Evolutionary conservation across 2,113 vertebrate genomes (phyloP).

Genomic region (Lucifuga dentata): DNA sequence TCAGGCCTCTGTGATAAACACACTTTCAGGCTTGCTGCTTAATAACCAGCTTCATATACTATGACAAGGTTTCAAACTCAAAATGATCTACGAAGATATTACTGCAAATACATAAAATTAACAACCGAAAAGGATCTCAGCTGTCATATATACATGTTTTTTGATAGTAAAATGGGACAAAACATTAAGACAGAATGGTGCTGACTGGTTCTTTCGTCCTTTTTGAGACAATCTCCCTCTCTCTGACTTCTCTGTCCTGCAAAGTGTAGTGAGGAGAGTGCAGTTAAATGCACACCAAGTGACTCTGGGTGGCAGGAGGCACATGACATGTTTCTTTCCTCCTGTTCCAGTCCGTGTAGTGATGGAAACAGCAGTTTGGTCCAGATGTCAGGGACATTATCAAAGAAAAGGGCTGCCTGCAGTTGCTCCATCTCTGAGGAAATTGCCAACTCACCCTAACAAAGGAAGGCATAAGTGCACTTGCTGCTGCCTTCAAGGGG

Average conservation of each 20-base stretch:
- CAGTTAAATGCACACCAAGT: slow-evolving; percentile 74
- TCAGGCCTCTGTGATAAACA: slow-evolving; percentile 76
- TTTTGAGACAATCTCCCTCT: slow-evolving; percentile 29
- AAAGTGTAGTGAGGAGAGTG: slow-evolving; percentile 78
- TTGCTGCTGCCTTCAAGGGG: slow-evolving; percentile 90
- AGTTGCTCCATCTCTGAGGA: slow-evolving; percentile 94
- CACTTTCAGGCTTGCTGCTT: slow-evolving; percentile 68
- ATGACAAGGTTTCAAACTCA: background rate
- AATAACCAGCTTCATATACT: slow-evolving; percentile 62
- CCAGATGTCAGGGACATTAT: slow-evolving; percentile 95
- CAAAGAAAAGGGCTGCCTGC: slow-evolving; percentile 92
- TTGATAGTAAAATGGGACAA: slow-evolving; percentile 5
- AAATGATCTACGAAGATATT: slow-evolving; percentile 8
- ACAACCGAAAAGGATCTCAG: background rate
- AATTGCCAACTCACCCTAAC: slow-evolving; percentile 99
- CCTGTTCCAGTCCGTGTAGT: slow-evolving; percentile 81
- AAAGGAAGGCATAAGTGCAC: slow-evolving; percentile 98
- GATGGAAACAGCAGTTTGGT: slow-evolving; percentile 91
- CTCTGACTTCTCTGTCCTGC: slow-evolving; percentile 83
- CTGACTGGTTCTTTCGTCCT: background rate
- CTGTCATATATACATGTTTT: background rate
- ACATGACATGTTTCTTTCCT: slow-evolving; percentile 83
- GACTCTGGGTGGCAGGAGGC: slow-evolving; percentile 70
- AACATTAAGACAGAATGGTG: slow-evolving; percentile 3
- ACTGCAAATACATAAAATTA: background rate